Percentiles rank a stretch among this genome's conserved stretches.
Evolutionary conservation across 1,140 invertebrate species (phyloP).

Genomic region (Acromyrmex charruanus): DNA sequence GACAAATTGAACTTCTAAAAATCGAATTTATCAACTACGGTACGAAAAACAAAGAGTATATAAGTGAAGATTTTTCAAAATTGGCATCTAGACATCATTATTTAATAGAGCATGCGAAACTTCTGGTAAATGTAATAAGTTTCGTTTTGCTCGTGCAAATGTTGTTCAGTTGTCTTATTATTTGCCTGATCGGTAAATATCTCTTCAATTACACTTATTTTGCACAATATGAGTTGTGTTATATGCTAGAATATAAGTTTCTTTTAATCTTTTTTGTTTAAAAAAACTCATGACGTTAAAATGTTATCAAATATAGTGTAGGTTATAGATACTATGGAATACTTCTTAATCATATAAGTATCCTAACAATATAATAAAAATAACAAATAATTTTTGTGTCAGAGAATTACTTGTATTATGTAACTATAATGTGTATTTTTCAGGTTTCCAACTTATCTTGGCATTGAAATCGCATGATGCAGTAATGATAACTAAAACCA

Average conservation of each 20-base stretch:
- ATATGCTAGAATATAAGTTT: not conserved
- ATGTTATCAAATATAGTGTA: not conserved
- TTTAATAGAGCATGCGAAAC: not conserved
- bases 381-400: not conserved
- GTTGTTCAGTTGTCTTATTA: constrained; percentile 48
- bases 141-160: constrained; percentile 46
- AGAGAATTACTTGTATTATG: not conserved
- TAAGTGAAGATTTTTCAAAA: not conserved
- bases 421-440: not conserved
- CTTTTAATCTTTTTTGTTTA: not conserved
- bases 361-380: not conserved
- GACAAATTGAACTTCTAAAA: constrained; percentile 61
- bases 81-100: constrained; percentile 28
- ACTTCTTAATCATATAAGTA: not conserved
- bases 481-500: constrained; percentile 19
- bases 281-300: not conserved
- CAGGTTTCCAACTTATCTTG: constrained; percentile 60
- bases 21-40: constrained; percentile 1
- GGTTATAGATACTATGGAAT: not conserved
- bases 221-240: not conserved
- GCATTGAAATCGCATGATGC: constrained; percentile 13
- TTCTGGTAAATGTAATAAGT: constrained; percentile 36
- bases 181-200: constrained; percentile 51
- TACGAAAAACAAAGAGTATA: not conserved
- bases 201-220: not conserved